Percentiles rank a stretch among this genome's conserved stretches.
These are phyloP conservation scores for Temnothorax longispinosus DNA, from an alignment of 1,140 invertebrate genomes.

Conservation along the genomic window DNA sequence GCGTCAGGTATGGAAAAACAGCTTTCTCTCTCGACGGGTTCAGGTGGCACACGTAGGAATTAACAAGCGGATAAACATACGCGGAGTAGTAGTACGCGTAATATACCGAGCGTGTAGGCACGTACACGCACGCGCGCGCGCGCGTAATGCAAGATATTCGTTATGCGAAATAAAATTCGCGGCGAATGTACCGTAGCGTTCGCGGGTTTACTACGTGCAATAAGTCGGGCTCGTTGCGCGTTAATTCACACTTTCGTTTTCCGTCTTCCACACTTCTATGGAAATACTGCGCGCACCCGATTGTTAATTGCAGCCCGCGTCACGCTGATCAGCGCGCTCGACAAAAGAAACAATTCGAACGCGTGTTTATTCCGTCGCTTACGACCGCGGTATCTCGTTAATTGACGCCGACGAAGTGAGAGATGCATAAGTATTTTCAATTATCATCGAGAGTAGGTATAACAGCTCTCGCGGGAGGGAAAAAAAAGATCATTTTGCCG, in stretches of 20 bases:
- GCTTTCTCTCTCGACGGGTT: conserved; percentile 84
- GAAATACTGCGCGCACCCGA: conserved; percentile 1
- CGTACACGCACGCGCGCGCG: conserved; percentile 18
- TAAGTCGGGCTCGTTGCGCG: conserved; percentile 26
- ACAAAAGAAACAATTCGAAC: conserved; percentile 24
- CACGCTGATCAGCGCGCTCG: not conserved
- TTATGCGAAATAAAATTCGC: conserved; percentile 76
- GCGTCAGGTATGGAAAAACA: conserved; percentile 82
- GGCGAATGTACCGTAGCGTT: conserved; percentile 64
- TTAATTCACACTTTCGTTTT: conserved; percentile 65
- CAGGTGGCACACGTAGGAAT: conserved; percentile 81
- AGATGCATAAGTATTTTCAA: conserved; percentile 30
- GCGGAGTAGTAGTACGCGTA: conserved; percentile 70
- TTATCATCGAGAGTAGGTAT: conserved; percentile 32
- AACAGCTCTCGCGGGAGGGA: not conserved
- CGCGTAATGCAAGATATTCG: conserved; percentile 69
- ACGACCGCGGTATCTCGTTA: conserved; percentile 12
- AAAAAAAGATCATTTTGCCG: conserved; percentile 23
- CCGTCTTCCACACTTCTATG: conserved; percentile 26
- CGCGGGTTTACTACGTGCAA: conserved; percentile 41
- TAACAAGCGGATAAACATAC: conserved; percentile 83
- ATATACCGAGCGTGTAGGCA: conserved; percentile 56
- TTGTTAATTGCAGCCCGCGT: conserved; percentile 28
- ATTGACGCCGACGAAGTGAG: not conserved
- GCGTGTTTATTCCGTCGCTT: not conserved